Evolutionary conservation across 2,888 invertebrate genomes (phyloP).

Genomic region (Ennomos quercinarius): DNA sequence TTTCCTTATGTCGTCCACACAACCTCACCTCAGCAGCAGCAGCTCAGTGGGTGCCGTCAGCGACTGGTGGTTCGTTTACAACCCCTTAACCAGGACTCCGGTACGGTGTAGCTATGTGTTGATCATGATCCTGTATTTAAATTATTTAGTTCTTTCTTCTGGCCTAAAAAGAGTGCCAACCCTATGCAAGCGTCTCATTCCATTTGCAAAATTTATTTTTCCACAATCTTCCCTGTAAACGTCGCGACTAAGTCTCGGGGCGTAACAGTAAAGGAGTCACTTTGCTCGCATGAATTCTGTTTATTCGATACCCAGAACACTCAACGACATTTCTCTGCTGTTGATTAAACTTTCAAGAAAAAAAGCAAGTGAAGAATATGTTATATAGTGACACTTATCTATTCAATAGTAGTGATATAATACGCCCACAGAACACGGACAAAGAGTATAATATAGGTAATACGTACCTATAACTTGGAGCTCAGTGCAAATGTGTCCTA

Average conservation of each 20-base stretch:
- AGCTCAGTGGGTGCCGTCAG: too few species aligned
- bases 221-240: constrained; percentile 61
- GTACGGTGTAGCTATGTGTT: not conserved
- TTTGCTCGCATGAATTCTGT: constrained; percentile 51
- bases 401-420: too few species aligned
- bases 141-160: too few species aligned
- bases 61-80: too few species aligned
- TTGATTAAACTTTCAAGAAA: constrained; percentile 22
- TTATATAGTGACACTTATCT: too few species aligned
- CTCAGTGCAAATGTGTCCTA: too few species aligned
- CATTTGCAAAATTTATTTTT: constrained; percentile 66
- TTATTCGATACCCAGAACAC: constrained; percentile 28
- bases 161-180: constrained; percentile 31
- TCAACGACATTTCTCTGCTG: constrained; percentile 14
- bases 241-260: constrained; percentile 52
- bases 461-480: too few species aligned
- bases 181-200: constrained; percentile 54
- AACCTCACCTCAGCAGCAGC: too few species aligned
- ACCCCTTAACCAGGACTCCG: too few species aligned
- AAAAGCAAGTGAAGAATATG: not conserved
- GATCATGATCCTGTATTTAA: not conserved
- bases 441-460: too few species aligned
- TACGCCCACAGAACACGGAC: too few species aligned
- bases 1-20: too few species aligned
- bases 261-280: constrained; percentile 55